Evolutionary conservation across 2,888 invertebrate species (phyloP).

Genomic region (Calameuta pallipes): DNA sequence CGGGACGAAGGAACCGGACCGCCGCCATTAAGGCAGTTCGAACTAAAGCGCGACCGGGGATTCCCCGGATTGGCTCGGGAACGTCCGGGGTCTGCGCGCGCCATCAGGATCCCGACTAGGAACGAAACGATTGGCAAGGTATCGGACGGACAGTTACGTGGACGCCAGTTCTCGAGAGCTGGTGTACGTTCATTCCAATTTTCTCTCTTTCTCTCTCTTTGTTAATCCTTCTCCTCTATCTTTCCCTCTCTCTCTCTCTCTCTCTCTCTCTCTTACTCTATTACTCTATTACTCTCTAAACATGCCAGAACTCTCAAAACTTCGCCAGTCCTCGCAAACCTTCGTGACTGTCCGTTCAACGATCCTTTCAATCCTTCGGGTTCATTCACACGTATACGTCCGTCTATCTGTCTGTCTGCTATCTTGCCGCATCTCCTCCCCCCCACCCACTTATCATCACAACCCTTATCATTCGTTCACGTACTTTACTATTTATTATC

Average conservation of each 20-base stretch:
- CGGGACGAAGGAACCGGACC: too few species aligned
- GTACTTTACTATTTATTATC: slow-evolving; percentile 16
- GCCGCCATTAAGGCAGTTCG: too few species aligned
- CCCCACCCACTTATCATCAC: slow-evolving; percentile 21
- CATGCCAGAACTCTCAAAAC: neutral
- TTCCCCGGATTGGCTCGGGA: too few species aligned
- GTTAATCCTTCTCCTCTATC: slow-evolving; percentile 6
- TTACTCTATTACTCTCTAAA: neutral
- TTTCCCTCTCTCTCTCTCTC: slow-evolving; percentile 8
- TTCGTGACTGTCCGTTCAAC: neutral
- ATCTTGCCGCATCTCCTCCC: neutral
- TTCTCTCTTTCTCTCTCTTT: slow-evolving; percentile 8
- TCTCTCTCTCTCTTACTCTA: slow-evolving; percentile 12
- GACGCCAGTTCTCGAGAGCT: too few species aligned
- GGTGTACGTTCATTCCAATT: neutral
- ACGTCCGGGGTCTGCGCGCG: too few species aligned
- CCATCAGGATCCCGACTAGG: too few species aligned
- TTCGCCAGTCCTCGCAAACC: neutral
- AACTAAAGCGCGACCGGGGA: too few species aligned
- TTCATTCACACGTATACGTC: slow-evolving; percentile 13
- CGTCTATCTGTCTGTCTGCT: slow-evolving; percentile 29
- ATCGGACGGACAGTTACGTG: too few species aligned
- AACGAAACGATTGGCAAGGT: too few species aligned
- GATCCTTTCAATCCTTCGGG: too few species aligned
- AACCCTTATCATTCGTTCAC: slow-evolving; percentile 27